Conservation (phyloP, 1,140 invertebrate genomes). For the Ectropis grisescens region DNA sequence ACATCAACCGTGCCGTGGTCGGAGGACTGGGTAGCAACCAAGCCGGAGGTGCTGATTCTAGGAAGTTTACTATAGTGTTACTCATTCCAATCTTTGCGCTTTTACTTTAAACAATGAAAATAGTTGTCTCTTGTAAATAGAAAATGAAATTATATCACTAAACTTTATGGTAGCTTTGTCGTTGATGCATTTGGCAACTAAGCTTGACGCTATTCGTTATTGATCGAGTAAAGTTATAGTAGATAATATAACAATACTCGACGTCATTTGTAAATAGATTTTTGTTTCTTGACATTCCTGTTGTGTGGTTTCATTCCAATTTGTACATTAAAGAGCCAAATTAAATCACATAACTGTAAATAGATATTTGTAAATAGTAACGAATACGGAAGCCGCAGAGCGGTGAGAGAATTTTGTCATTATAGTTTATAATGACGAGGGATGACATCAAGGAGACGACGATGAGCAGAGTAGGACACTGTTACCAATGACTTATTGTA, state of each 20-base stretch:
- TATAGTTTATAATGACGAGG: conserved; percentile 13
- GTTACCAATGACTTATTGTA: conserved; percentile 37
- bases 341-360: conserved; percentile 53
- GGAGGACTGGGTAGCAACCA: conserved; percentile 45
- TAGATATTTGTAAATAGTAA: conserved; percentile 61
- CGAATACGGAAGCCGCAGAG: conserved; percentile 49
- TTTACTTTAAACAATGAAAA: conserved; percentile 32
- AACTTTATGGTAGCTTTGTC: conserved; percentile 36
- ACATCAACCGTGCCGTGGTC: conserved; percentile 46
- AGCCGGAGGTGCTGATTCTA: conserved; percentile 22
- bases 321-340: conserved; percentile 46
- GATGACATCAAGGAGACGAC: conserved; percentile 21
- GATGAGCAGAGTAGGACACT: conserved; percentile 25
- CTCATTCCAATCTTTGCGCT: conserved; percentile 35
- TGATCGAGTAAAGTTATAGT: conserved; percentile 11
- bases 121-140: conserved; percentile 47
- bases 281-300: conserved; percentile 56
- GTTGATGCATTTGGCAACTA: conserved; percentile 34
- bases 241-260: conserved; percentile 14
- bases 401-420: conserved; percentile 28
- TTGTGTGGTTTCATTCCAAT: conserved; percentile 60
- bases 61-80: conserved; percentile 23
- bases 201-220: conserved; percentile 51
- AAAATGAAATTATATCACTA: conserved; percentile 29
- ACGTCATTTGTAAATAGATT: conserved; percentile 43